These are phyloP conservation scores for Drosophila pseudotakahashii DNA, from an alignment of 2,888 invertebrate species.

Conservation along the genomic window DNA sequence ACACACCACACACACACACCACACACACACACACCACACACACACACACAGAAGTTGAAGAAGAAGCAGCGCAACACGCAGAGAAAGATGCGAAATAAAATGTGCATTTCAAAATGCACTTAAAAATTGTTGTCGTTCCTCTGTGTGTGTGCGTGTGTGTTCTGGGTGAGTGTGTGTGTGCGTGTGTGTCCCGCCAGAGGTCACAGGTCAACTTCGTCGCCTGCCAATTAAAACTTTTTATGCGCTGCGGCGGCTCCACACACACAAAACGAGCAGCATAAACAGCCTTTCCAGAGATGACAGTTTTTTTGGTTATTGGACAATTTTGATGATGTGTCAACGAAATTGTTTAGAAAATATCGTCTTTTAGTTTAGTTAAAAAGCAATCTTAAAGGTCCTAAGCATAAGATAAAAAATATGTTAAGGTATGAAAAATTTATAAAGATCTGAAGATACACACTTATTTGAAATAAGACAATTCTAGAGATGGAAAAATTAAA, in stretches of 20 bases:
- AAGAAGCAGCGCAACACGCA: slow-evolving; percentile 7
- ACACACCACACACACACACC: slow-evolving; percentile 7
- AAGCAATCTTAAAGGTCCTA: too few species aligned
- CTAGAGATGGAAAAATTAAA: too few species aligned
- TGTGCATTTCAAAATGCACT: slow-evolving; percentile 68
- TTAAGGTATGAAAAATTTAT: too few species aligned
- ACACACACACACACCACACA: slow-evolving; percentile 5
- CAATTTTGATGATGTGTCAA: not conserved
- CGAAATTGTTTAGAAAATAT: too few species aligned
- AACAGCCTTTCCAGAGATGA: slow-evolving; percentile 12
- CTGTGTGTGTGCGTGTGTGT: slow-evolving; percentile 14
- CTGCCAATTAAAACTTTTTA: slow-evolving; percentile 77
- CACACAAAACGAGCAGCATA: slow-evolving; percentile 19
- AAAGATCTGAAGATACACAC: too few species aligned
- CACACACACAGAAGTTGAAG: slow-evolving; percentile 23
- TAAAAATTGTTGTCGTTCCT: slow-evolving; percentile 53
- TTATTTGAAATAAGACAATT: too few species aligned
- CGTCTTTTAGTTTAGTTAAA: too few species aligned
- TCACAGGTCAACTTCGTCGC: slow-evolving; percentile 75
- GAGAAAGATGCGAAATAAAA: slow-evolving; percentile 41
- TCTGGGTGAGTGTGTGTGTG: slow-evolving; percentile 20
- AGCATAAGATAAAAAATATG: too few species aligned
- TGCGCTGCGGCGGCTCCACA: slow-evolving; percentile 58
- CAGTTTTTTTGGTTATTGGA: not conserved
- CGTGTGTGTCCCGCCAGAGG: slow-evolving; percentile 56